Percentiles rank a stretch among this genome's conserved stretches.
phyloP scores from a whole-genome alignment of 2,888 invertebrate species.

The Hydropsyche betteni region DNA sequence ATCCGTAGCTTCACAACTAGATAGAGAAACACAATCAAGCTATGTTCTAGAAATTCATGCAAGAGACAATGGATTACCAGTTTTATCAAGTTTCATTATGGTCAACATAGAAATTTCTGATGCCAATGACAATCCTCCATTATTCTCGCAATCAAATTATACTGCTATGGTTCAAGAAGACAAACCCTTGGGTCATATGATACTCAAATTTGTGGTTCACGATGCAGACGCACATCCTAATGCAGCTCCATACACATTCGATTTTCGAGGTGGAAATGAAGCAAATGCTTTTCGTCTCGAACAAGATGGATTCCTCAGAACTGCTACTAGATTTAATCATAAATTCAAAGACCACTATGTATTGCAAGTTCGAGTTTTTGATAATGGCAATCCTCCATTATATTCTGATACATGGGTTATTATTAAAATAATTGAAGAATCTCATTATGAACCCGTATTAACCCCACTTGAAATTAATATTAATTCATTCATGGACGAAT shows the following conservation, averaged over 20 bases:
- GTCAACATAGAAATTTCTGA: conserved; percentile 86
- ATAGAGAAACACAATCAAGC: conserved; percentile 81
- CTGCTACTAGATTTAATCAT: conserved; percentile 86
- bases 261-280: conserved; percentile 88
- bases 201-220: conserved; percentile 82
- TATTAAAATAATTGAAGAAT: conserved; percentile 87
- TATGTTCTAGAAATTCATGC: conserved; percentile 85
- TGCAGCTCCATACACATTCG: conserved; percentile 89
- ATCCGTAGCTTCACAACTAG: conserved; percentile 76
- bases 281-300: conserved; percentile 86
- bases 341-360: conserved; percentile 81
- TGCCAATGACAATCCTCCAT: conserved; percentile 91
- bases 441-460: conserved; percentile 90
- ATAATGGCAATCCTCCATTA: conserved; percentile 90
- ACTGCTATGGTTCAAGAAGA: conserved; percentile 89
- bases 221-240: conserved; percentile 91
- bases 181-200: conserved; percentile 80
- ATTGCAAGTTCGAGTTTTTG: conserved; percentile 90
- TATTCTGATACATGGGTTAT: conserved; percentile 86
- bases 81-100: conserved; percentile 75
- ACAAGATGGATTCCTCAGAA: conserved; percentile 83
- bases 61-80: conserved; percentile 81
- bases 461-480: conserved; percentile 87
- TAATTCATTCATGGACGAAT: conserved; percentile 90
- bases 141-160: conserved; percentile 82